Base-by-base conservation (phyloP, 2,113 vertebrate genomes). In the Heterocephalus glaber region DNA sequence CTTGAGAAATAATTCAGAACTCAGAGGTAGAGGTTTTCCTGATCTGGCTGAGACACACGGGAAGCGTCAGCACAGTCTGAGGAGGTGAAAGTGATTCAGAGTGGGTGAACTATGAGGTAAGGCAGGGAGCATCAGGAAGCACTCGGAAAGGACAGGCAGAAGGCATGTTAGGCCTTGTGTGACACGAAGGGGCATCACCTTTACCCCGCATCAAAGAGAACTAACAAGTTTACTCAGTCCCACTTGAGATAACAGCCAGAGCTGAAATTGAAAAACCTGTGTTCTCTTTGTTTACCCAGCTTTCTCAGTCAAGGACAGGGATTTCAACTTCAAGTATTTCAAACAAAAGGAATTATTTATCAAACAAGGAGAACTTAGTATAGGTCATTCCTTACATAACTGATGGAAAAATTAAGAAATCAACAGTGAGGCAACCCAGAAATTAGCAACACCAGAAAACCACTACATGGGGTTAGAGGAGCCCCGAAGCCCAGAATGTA, bases 341-440 rank as follows among this genome's bases (percentile, higher is more conserved):
- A 91, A 86, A 95, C 35, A 95, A 65, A 94, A 96, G 41, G 14
- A 86, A 93, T 86, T 89, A 66, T 60, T 86, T 95, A 83, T 93
- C 58, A 77, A 86, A 79, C 44, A 88, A 81, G 74, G 54, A 88
- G 30, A 91, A 81, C 83, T 80, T 93, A 70, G 82, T 79, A 65
- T 24, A 94, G 70, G 72, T 22, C 33, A 74, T 47, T 85, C 41
- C 90, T 96, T 85, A 82, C 49, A 41, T 72, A 66, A 91, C 54
- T 38, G 14, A 85, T 77, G 9, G 30, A 38, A 70, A 93, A 47
- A 47, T 95, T 90, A 96, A 91, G 82, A 86, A 38, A 89, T 16
- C 1, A 11, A 44, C 52, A 89, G 11, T 26, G 30, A 95, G 11
- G 41, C 60, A 65, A 76, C 24, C 35, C 41, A 85, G 44, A 92